Conservation (phyloP, 2,797 vertebrate species). For the Mormyrus hasselquistii region DNA sequence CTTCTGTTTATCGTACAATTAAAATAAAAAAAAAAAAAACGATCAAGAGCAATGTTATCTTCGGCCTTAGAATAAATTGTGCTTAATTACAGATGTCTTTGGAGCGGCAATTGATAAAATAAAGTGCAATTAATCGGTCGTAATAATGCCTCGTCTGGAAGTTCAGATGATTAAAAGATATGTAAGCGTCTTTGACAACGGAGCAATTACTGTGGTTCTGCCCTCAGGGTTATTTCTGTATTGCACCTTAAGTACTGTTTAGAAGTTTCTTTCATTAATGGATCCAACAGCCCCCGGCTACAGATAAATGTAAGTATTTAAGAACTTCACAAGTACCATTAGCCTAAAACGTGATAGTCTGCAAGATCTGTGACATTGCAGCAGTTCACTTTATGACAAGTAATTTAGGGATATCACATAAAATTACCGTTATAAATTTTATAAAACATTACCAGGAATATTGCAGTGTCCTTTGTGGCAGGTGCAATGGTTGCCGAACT, state of each 20-base stretch:
- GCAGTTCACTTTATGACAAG: constrained; percentile 1
- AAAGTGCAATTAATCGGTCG: constrained; percentile 12
- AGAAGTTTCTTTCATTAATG: constrained; percentile 17
- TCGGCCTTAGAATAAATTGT: constrained; percentile 6
- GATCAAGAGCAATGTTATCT: constrained; percentile 6
- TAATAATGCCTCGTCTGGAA: constrained; percentile 4
- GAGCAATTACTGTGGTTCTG: neutral
- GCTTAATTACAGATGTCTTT: constrained; percentile 11
- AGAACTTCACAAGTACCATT: constrained; percentile 14
- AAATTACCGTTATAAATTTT: neutral
- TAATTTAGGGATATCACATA: neutral
- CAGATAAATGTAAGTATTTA: constrained; percentile 19
- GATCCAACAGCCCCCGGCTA: neutral
- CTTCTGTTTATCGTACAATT: constrained; percentile 7
- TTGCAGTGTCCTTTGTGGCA: neutral
- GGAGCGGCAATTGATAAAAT: neutral
- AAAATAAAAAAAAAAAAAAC: neutral
- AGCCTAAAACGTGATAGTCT: constrained; percentile 3
- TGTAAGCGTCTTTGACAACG: constrained; percentile 9
- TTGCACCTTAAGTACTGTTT: constrained; percentile 18
- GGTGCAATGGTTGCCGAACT: neutral
- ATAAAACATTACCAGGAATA: neutral
- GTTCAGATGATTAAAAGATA: constrained; percentile 17
- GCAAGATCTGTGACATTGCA: constrained; percentile 5
- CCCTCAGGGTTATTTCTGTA: constrained; percentile 11